Evolutionary conservation across 2,113 vertebrate species (phyloP), one percentile per base, ranked within the genome.

Genomic region (Cynocephalus volans): DNA sequence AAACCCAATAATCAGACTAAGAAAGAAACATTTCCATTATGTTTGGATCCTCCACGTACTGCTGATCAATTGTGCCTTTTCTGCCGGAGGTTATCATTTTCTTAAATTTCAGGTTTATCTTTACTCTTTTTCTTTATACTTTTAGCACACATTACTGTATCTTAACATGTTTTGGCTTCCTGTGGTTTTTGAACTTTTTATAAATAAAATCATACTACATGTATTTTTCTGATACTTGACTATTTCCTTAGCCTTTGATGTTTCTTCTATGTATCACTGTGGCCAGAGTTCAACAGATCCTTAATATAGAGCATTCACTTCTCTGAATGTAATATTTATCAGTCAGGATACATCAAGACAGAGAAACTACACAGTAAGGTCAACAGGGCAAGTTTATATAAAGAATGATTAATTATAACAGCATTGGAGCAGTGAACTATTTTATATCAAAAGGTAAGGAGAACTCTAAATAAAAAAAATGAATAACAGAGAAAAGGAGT

Each of bases 201-300:
- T 81, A 86, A 92, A 81, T 85, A 92, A 92, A 96, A 69, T 81
- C 64, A 76, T 58, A 79, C 36, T 10, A 50, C n/a, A 33, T 89
- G 1, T 77, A 93, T 64, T 88, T 85, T 85, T 73, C 31, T 54
- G 70, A 11, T 52, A 62, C 41, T 79, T 28, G 6, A 50, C 52
- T 85, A 65, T n/a, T 86, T 36, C n/a, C 69, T 9, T 82, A 2
- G 31, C 52, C 1, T 73, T 85, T 91, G n/a, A n/a, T n/a, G n/a
- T n/a, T n/a, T n/a, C n/a, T n/a, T n/a, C n/a, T n/a, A n/a, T n/a
- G n/a, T n/a, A n/a, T n/a, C n/a, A n/a, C n/a, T n/a, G 4, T 50
- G 48, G 10, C 45, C 76, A 1, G 62, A 17, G 13, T 69, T 82
- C 11, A 62, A 26, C 31, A 9, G 9, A 72, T 56, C 41, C 5